These are phyloP conservation scores for Styela clava DNA, from an alignment of 23 tunicate genomes.

Conservation along the genomic window DNA sequence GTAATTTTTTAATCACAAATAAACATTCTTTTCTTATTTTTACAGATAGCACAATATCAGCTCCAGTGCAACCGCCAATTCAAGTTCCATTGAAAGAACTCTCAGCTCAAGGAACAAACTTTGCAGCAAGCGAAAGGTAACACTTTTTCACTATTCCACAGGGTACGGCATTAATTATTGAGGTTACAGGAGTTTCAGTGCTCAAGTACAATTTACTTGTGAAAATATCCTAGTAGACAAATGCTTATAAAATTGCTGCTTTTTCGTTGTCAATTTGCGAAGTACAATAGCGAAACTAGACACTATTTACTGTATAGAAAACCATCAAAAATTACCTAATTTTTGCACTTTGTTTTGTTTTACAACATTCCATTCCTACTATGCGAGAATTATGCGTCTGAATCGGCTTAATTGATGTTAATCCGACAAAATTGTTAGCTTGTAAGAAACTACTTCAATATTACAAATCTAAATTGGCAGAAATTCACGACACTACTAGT, in stretches of 20 bases:
- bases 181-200: too few species aligned
- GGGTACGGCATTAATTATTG: too few species aligned
- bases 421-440: not conserved
- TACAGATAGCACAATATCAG: slow-evolving; percentile 1
- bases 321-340: too few species aligned
- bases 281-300: too few species aligned
- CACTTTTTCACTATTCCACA: too few species aligned
- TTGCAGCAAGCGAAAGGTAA: not conserved
- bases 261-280: too few species aligned
- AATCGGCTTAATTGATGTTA: not conserved
- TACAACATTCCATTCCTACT: not conserved
- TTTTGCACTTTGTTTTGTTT: too few species aligned
- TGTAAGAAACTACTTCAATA: not conserved
- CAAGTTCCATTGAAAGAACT: not conserved
- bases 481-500: not conserved
- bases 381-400: not conserved
- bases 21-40: not conserved
- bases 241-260: too few species aligned
- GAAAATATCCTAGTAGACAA: too few species aligned
- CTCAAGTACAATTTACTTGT: too few species aligned
- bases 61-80: not conserved
- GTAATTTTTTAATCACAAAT: not conserved
- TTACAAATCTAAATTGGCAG: not conserved
- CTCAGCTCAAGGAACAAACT: not conserved
- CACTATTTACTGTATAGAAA: too few species aligned